These are phyloP conservation scores for Chrysochloris asiatica DNA, from an alignment of 2,113 vertebrate species.

Conservation along the genomic window DNA sequence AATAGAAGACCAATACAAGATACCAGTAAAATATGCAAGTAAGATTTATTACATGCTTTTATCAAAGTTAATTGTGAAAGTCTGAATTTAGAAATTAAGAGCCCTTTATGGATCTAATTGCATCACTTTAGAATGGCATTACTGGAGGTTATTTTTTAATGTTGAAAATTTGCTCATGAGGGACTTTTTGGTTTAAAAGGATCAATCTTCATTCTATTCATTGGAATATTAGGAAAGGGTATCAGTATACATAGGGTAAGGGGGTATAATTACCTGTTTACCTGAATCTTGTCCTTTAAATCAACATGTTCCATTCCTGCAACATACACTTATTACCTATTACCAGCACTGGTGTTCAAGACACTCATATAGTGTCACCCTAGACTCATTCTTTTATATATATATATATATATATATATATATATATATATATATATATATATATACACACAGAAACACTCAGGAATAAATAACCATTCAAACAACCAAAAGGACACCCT, in stretches of 20 bases:
- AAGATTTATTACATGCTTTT: neutral
- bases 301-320: neutral
- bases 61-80: neutral
- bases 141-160: neutral
- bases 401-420: too few relatives aligned
- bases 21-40: neutral
- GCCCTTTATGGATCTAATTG: neutral
- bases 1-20: neutral
- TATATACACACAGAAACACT: too few relatives aligned
- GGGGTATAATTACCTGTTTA: neutral
- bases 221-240: neutral
- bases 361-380: neutral
- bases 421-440: too few relatives aligned
- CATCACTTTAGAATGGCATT: neutral
- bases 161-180: neutral
- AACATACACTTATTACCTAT: neutral
- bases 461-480: too few relatives aligned
- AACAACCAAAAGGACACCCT: too few relatives aligned
- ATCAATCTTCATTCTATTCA: neutral
- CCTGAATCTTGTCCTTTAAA: neutral
- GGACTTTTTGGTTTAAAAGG: neutral
- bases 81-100: neutral
- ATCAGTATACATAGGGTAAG: neutral
- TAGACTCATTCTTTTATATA: neutral
- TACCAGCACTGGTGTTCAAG: neutral